Evolutionary conservation across 2,797 vertebrate species (phyloP), one percentile per base, ranked within the genome.

Genomic region (Anabacerthia variegaticeps): DNA sequence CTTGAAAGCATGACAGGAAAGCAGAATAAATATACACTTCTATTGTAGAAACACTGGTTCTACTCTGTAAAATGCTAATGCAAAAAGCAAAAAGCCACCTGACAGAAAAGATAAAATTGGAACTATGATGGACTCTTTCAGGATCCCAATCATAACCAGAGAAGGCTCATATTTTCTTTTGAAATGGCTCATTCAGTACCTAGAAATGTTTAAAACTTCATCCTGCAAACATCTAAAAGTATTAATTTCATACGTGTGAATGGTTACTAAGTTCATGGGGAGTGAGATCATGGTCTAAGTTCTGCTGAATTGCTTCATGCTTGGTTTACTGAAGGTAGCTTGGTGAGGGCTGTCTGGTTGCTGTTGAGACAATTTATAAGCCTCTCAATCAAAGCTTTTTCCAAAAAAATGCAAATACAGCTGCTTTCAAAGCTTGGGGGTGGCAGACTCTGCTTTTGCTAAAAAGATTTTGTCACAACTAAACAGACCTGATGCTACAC

Each of bases 251-350:
- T 75, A 66, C 28, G 58, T 75, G 46, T 58, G 51, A 72, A 61
- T 51, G 27, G 36, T 66, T 74, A 44, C 84, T 94, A 87, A 79
- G 43, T 36, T 91, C 51, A 41, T 18, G 59, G 48, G 41, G 28
- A 89, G 56, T 87, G 87, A 92, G 71, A 44, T 93, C 78, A 76
- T 28, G 10, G 39, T 62, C 69, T 75, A 44, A 59, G 51, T 84
- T 86, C 56, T 90, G 43, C n/a, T 76, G 43, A 72, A 48, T 86
- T 61, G 27, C 74, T 73, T 84, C 27, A 62, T 39, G 12, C 85
- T 94, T 88, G 26, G 24, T 68, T 90, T 92, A 81, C n/a, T 28
- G 68, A 72, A 88, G 61, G 48, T 37, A 36, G 26, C 55, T 66
- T 49, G n/a, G 67, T 81, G 58, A 30, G 55, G 61, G 51, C 51